A percentile compares a stretch with the other conserved stretches of the same genome.
Conservation (phyloP, 1,140 invertebrate species). For the Globodera ellingtonae region DNA sequence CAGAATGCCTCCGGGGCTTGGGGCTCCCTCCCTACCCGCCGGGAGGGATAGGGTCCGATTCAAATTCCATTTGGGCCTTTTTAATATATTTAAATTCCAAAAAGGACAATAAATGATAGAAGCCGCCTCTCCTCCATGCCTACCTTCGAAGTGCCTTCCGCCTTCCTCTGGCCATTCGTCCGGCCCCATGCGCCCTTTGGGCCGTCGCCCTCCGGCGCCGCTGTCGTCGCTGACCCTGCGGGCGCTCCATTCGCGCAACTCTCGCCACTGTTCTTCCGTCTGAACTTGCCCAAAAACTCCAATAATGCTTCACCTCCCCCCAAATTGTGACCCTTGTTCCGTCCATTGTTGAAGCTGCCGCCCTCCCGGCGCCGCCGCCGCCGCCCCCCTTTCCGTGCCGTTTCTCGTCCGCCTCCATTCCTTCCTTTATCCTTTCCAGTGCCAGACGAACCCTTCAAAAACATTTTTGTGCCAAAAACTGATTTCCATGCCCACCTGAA, state of each 20-base stretch:
- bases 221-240: constrained; percentile 19
- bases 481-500: background rate
- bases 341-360: background rate
- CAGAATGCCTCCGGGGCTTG: background rate
- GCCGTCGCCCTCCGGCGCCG: background rate
- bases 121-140: background rate
- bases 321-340: background rate
- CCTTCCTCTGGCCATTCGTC: constrained; percentile 56
- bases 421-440: background rate
- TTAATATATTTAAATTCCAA: too few species aligned
- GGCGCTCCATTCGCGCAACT: constrained; percentile 32
- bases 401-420: background rate
- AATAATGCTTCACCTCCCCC: background rate
- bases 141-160: constrained; percentile 60
- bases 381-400: background rate
- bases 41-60: too few species aligned
- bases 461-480: background rate
- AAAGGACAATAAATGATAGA: too few species aligned
- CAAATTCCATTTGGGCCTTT: too few species aligned
- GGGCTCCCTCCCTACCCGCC: background rate
- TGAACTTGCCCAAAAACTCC: constrained; percentile 16
- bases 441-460: background rate
- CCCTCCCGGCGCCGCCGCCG: background rate
- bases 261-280: constrained; percentile 9
- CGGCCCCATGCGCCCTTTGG: background rate